Evolutionary conservation across 2,888 invertebrate genomes (phyloP).

Genomic region (Cinara cedri): DNA sequence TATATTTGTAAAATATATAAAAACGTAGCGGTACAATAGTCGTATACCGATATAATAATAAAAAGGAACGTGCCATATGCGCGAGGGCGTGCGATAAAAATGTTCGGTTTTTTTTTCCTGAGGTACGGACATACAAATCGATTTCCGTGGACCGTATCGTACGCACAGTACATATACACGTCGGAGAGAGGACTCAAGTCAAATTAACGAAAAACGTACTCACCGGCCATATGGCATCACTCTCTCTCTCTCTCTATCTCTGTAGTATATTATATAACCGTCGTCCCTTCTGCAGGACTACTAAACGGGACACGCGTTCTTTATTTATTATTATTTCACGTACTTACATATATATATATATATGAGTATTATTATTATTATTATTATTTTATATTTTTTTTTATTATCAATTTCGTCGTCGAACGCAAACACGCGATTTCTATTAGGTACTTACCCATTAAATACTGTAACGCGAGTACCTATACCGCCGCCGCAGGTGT

Average conservation of each 20-base stretch:
- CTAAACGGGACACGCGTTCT: conserved; percentile 5
- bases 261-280: background rate
- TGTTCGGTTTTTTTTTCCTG: conserved; percentile 44
- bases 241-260: background rate
- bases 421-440: background rate
- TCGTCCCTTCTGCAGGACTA: conserved; percentile 1
- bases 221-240: conserved; percentile 52
- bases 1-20: conserved; percentile 42
- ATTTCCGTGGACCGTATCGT: conserved; percentile 54
- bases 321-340: too few species aligned
- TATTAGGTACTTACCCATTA: too few species aligned
- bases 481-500: background rate
- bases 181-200: conserved; percentile 30
- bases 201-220: conserved; percentile 45
- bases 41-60: conserved; percentile 26
- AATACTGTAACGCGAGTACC: too few species aligned
- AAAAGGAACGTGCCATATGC: conserved; percentile 56
- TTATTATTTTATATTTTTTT: background rate
- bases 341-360: background rate
- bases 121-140: conserved; percentile 38
- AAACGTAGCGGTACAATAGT: conserved; percentile 35
- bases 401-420: conserved; percentile 29
- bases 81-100: conserved; percentile 54
- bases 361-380: too few species aligned
- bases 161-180: too few species aligned